These are phyloP conservation scores for Haemorhous mexicanus DNA, from an alignment of 2,113 vertebrate species.

Conservation along the genomic window DNA sequence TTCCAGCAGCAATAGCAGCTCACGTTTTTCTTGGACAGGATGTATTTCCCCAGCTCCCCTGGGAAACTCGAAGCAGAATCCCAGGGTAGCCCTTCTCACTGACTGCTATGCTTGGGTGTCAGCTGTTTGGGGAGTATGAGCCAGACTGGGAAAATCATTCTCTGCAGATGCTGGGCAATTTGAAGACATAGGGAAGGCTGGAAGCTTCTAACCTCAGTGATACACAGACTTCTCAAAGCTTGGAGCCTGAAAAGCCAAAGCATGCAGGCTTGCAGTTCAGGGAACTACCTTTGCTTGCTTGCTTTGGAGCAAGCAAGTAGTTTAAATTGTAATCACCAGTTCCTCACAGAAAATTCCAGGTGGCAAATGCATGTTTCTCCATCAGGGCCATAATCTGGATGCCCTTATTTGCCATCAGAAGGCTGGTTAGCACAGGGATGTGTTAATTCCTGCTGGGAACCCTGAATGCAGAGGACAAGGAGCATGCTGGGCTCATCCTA, in stretches of 20 bases:
- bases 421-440: not conserved
- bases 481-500: not conserved
- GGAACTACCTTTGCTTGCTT: not conserved
- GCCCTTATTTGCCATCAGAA: not conserved
- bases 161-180: not conserved
- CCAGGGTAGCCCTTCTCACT: not conserved
- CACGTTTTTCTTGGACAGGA: slow-evolving; percentile 23
- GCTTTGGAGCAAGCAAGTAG: not conserved
- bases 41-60: not conserved
- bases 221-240: not conserved
- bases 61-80: not conserved
- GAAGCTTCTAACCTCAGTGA: not conserved
- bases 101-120: not conserved
- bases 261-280: not conserved
- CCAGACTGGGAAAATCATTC: not conserved
- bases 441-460: not conserved
- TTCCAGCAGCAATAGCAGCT: slow-evolving; percentile 17
- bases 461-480: not conserved
- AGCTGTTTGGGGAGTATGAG: not conserved
- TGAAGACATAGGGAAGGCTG: not conserved
- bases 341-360: not conserved
- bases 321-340: not conserved
- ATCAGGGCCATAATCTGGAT: not conserved
- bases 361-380: not conserved
- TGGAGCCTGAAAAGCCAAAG: not conserved